Conservation (phyloP, 2,113 vertebrate genomes). For the Pluvianellus socialis region DNA sequence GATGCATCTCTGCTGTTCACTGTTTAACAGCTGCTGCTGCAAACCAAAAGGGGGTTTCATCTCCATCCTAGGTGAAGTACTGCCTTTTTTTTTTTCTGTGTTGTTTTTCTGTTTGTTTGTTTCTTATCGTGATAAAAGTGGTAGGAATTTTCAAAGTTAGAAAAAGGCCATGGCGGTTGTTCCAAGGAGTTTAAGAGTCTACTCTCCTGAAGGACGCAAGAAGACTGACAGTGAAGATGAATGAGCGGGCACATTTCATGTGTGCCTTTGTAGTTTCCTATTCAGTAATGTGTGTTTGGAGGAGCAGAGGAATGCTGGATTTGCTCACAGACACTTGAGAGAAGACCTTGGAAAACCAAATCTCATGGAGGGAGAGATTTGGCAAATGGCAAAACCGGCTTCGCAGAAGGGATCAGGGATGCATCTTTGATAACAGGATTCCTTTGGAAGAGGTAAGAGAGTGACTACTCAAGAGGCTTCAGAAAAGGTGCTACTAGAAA, state of each 20-base stretch:
- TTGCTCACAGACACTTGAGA: background rate
- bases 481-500: background rate
- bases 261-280: background rate
- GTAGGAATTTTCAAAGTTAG: background rate
- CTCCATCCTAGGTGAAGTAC: background rate
- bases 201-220: background rate
- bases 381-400: background rate
- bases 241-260: background rate
- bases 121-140: background rate
- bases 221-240: background rate
- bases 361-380: background rate
- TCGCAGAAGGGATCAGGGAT: background rate
- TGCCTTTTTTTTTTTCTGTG: background rate
- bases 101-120: background rate
- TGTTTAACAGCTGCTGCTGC: conserved; percentile 17
- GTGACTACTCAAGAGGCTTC: background rate
- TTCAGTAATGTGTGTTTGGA: background rate
- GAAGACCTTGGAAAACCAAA: background rate
- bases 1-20: background rate
- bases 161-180: background rate
- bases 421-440: background rate
- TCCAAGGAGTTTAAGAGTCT: background rate
- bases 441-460: background rate
- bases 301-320: background rate
- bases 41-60: background rate